Evolutionary conservation across 2,113 vertebrate species (phyloP), one percentile per base, ranked within the genome.

Genomic region (Lethenteron camtschaticum): DNA sequence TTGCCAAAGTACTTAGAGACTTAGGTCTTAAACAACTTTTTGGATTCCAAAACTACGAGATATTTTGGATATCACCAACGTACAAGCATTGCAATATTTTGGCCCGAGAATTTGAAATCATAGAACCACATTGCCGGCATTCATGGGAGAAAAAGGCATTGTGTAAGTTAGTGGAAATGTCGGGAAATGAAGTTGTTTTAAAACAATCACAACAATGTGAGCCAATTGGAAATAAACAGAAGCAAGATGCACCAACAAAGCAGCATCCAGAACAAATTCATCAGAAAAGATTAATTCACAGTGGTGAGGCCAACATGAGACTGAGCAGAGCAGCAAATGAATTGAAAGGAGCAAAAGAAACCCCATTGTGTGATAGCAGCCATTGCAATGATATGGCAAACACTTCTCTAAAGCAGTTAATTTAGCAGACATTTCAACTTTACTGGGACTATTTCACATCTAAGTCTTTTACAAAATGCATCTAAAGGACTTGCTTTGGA

Each of bases 401-500:
- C 58, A 60, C 24, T 3, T 68, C 59, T 56, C 71, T 75, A 10
- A 71, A 57, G 58, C 72, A 80, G n/a, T 72, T 78, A 68, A 68
- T 11, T 4, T 57, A 55, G 71, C 57, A 16, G 71, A 79, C 1
- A 1, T 3, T 0, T 58, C 59, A 10, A 1, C 70, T 8, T 8
- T 2, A 60, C 68, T 0, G 55, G 75, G 71, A 80, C 71, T 0
- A 9, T 80, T 10, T 56, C 75, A 0, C 76, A 78, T 2, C 3
- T 0, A 1, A 74, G 81, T 7, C 24, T 82, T 14, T 12, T 83
- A 71, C 74, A 24, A 71, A 1, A 14, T 59, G 78, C 76, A 0
- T 83, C 82, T 0, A 80, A 80, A 70, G 80, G 80, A 0, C 68
- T 83, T 63, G 79, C 79, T 56, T 74, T 82, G 56, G 74, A 78